Percentiles rank a stretch among this genome's conserved stretches.
phyloP scores from a whole-genome alignment of 2,113 vertebrate species.

The Leucosticte australis region DNA sequence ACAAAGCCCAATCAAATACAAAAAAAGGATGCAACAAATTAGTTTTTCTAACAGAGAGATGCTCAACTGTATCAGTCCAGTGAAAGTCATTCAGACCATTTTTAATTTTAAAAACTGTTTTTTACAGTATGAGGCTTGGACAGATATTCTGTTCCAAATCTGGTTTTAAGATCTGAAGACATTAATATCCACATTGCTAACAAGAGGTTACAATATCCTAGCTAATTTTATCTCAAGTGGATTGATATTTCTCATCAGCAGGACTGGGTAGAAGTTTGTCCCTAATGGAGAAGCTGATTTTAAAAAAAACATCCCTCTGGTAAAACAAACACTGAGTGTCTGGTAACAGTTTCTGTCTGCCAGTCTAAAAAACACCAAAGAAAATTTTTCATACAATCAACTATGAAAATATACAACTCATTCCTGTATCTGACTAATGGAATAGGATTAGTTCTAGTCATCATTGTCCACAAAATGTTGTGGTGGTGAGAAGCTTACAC shows the following conservation, averaged over 20 bases:
- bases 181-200: background rate
- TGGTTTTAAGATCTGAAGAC: background rate
- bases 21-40: background rate
- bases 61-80: background rate
- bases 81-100: background rate
- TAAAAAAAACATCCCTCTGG: background rate
- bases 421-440: background rate
- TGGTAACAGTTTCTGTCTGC: background rate
- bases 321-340: background rate
- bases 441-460: background rate
- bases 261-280: background rate
- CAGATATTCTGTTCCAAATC: background rate
- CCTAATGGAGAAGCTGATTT: background rate
- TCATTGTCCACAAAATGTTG: background rate
- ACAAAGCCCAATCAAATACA: background rate
- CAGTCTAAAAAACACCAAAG: background rate
- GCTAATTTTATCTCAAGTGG: slow-evolving; percentile 25
- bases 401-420: background rate
- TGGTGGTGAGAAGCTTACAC: background rate
- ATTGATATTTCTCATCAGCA: background rate
- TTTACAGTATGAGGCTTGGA: background rate
- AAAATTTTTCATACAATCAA: background rate
- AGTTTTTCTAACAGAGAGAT: background rate
- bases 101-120: background rate
- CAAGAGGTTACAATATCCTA: background rate